Percentiles rank a stretch among this genome's conserved stretches.
These are phyloP conservation scores for Seira sanloemensis DNA, from an alignment of 2,888 invertebrate species.

Conservation along the genomic window DNA sequence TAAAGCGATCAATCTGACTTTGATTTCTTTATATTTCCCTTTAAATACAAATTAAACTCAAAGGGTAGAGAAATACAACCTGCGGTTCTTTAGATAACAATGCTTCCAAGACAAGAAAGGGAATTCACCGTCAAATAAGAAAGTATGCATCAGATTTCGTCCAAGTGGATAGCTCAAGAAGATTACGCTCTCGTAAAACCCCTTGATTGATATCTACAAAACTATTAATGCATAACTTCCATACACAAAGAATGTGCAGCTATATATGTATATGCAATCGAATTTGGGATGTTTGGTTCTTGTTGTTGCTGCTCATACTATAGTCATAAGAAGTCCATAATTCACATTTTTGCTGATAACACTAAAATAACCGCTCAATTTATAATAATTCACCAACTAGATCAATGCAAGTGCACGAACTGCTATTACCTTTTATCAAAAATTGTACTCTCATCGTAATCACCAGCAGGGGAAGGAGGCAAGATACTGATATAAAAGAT, in stretches of 20 bases:
- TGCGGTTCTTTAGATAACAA: conserved; percentile 5
- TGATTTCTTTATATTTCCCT: neutral
- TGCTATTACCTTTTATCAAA: conserved; percentile 43
- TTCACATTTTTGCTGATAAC: conserved; percentile 47
- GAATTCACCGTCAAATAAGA: neutral
- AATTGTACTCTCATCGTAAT: conserved; percentile 6
- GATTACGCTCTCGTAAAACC: neutral
- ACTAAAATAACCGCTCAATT: conserved; percentile 55
- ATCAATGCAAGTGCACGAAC: conserved; percentile 56
- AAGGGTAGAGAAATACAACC: neutral
- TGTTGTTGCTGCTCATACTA: neutral
- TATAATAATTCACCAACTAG: conserved; percentile 63
- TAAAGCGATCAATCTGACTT: conserved; percentile 59
- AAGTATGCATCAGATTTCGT: neutral
- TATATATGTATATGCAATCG: neutral
- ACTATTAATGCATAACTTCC: conserved; percentile 48
- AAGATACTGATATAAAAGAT: conserved; percentile 24
- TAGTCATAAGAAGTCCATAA: conserved; percentile 27
- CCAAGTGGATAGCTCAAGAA: neutral
- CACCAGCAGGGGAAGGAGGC: conserved; percentile 7
- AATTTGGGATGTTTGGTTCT: neutral
- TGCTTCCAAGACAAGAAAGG: neutral
- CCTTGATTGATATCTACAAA: conserved; percentile 60
- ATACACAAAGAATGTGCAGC: too few relatives aligned
- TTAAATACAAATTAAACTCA: neutral